These are phyloP conservation scores for Neodontobutis hainanensis DNA, from an alignment of 2,113 vertebrate species.

Conservation along the genomic window DNA sequence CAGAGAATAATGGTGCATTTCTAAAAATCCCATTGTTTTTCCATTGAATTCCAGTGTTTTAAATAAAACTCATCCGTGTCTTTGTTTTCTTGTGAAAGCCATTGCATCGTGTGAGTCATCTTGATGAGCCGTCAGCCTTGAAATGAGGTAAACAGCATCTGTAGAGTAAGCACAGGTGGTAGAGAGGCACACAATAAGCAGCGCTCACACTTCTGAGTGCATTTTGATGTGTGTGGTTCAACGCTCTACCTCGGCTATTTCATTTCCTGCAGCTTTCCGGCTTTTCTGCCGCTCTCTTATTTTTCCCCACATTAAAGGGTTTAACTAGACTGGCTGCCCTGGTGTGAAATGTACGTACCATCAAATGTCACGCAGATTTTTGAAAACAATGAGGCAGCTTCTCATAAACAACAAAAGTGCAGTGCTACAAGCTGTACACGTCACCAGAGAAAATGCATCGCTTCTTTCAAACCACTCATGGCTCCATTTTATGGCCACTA, in stretches of 20 bases:
- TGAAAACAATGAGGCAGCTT: neutral
- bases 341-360: neutral
- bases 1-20: neutral
- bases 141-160: constrained; percentile 49
- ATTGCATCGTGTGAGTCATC: constrained; percentile 30
- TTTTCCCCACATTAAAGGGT: neutral
- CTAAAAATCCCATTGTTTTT: neutral
- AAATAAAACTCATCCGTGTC: constrained; percentile 16
- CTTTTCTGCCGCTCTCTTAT: neutral
- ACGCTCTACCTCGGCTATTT: neutral
- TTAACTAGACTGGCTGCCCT: neutral
- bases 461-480: constrained; percentile 7
- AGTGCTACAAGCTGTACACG: neutral
- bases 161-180: constrained; percentile 15
- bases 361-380: neutral
- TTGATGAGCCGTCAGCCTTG: constrained; percentile 43
- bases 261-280: neutral
- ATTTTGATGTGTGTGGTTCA: neutral
- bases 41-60: constrained; percentile 14
- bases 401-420: neutral
- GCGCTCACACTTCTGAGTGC: neutral
- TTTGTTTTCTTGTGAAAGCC: constrained; percentile 14
- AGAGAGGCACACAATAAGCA: constrained; percentile 8
- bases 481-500: constrained; percentile 21
- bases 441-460: neutral